These are phyloP conservation scores for Liasis olivaceus DNA, from an alignment of 2,797 vertebrate species.

Conservation along the genomic window DNA sequence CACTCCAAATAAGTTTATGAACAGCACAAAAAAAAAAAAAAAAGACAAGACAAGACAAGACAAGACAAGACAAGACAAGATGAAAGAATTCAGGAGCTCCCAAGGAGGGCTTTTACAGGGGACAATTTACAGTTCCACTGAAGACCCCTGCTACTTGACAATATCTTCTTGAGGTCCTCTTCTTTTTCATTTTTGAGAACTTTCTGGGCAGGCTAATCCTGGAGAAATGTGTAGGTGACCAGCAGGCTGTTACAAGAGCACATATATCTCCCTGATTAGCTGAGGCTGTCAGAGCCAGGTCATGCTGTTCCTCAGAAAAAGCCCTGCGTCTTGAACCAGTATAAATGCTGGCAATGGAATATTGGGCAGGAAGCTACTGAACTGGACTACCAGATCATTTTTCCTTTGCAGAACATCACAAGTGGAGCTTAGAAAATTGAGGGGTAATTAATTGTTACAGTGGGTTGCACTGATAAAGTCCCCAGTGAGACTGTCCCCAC, in stretches of 20 bases:
- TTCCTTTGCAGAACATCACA: not conserved
- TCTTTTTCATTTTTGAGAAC: not conserved
- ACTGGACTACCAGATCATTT: not conserved
- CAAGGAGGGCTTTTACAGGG: not conserved
- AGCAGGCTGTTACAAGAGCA: not conserved
- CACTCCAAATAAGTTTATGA: not conserved
- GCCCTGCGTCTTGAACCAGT: not conserved
- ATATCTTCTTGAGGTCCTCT: not conserved
- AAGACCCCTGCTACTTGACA: not conserved
- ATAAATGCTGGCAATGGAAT: not conserved
- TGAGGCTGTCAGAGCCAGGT: not conserved
- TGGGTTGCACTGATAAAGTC: not conserved
- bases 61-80: not conserved
- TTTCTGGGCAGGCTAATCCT: not conserved
- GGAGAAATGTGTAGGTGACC: not conserved
- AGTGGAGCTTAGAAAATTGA: not conserved
- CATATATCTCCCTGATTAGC: not conserved
- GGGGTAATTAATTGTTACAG: not conserved
- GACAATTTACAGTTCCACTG: not conserved
- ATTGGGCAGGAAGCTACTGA: not conserved
- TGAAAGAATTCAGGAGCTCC: not conserved
- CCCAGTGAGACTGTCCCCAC: not conserved
- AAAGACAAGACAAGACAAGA: not conserved
- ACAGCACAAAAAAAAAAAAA: not conserved
- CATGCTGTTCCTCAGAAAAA: not conserved